Evolutionary conservation across 2,797 vertebrate species (phyloP).

Genomic region (Notamacropus eugenii): DNA sequence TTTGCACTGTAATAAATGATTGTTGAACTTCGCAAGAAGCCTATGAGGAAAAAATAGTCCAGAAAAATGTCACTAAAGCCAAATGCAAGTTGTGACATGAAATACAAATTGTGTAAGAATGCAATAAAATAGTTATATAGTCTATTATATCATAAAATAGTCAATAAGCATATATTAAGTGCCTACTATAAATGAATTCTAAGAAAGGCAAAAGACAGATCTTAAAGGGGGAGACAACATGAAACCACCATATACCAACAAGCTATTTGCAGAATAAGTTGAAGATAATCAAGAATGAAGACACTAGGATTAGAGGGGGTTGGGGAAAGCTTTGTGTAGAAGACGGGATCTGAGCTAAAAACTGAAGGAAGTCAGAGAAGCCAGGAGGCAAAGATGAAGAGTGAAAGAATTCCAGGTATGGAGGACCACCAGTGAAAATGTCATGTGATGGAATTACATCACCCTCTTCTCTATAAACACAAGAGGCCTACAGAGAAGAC

Average conservation of each 20-base stretch:
- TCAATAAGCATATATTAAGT: neutral
- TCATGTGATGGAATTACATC: neutral
- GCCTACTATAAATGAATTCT: neutral
- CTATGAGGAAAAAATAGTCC: neutral
- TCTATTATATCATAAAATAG: neutral
- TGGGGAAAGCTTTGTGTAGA: neutral
- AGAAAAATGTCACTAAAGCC: neutral
- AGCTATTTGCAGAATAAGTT: neutral
- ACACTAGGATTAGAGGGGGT: neutral
- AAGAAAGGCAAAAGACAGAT: neutral
- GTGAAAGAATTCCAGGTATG: neutral
- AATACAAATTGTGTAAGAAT: neutral
- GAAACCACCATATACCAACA: neutral
- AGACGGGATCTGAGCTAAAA: neutral
- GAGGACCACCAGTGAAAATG: neutral
- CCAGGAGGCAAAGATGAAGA: neutral
- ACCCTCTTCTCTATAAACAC: neutral
- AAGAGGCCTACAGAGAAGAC: neutral
- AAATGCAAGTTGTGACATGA: neutral
- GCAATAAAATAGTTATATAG: neutral
- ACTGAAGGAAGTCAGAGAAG: neutral
- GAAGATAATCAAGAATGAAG: neutral
- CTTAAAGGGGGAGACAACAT: neutral
- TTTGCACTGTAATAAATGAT: neutral
- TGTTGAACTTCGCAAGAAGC: neutral